Conservation (phyloP, 1,140 invertebrate species). For the Lepidurus couesii region DNA sequence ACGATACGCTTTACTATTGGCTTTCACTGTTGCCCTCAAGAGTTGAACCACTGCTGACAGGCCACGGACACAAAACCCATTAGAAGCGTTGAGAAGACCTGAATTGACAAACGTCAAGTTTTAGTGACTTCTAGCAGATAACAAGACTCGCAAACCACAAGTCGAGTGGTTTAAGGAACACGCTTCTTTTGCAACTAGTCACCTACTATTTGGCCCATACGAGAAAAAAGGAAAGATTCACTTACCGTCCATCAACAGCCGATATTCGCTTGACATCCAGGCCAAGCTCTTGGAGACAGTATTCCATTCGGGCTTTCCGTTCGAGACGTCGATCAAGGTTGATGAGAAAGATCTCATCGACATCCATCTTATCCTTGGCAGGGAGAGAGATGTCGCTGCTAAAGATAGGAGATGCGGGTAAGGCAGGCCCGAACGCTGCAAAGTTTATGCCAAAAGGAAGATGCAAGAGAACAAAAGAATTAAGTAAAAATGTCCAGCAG, state of each 20-base stretch:
- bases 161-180: neutral
- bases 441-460: neutral
- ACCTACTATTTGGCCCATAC: neutral
- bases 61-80: too few species aligned
- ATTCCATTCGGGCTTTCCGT: slow-evolving; percentile 67
- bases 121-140: too few species aligned
- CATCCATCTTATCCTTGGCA: slow-evolving; percentile 54
- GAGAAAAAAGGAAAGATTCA: slow-evolving; percentile 25
- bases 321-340: slow-evolving; percentile 78
- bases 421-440: neutral
- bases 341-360: slow-evolving; percentile 83
- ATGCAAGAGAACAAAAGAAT: neutral
- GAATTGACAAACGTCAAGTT: too few species aligned
- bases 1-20: too few species aligned
- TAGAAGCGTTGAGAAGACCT: too few species aligned
- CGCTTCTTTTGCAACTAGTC: neutral
- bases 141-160: too few species aligned
- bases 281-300: slow-evolving; percentile 71
- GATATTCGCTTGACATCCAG: slow-evolving; percentile 64
- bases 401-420: slow-evolving; percentile 45
- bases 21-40: too few species aligned
- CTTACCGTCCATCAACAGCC: slow-evolving; percentile 85
- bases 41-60: too few species aligned
- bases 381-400: slow-evolving; percentile 40
- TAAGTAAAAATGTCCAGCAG: neutral